phyloP scores from a whole-genome alignment of 2,888 invertebrate genomes.

The Diabrotica balteata region DNA sequence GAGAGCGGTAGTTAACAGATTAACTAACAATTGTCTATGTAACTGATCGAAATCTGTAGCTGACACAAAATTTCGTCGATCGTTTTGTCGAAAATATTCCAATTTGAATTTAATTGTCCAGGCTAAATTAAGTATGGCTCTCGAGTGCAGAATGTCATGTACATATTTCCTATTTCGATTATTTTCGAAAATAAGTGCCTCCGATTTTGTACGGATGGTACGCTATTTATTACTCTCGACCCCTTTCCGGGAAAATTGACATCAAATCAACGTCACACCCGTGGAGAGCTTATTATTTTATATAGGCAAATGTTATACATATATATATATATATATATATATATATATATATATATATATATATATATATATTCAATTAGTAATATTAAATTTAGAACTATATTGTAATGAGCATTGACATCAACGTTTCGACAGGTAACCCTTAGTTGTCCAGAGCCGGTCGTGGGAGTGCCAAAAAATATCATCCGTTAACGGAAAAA shows the following conservation, averaged over 20 bases:
- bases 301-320: not conserved
- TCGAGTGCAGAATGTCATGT: constrained; percentile 29
- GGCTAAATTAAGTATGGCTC: constrained; percentile 31
- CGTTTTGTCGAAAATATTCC: constrained; percentile 37
- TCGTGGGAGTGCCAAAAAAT: no score
- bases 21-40: constrained; percentile 21
- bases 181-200: constrained; percentile 13
- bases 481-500: no score
- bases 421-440: no score
- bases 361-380: no score
- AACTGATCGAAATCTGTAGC: constrained; percentile 25
- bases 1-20: not conserved
- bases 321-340: no score
- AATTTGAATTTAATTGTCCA: constrained; percentile 38
- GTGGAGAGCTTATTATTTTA: not conserved
- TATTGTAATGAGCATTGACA: no score
- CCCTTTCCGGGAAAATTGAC: constrained; percentile 1
- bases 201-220: constrained; percentile 2
- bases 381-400: no score
- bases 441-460: no score
- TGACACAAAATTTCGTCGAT: constrained; percentile 34
- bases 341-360: no score
- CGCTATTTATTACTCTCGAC: not conserved
- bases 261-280: constrained; percentile 7
- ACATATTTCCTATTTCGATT: constrained; percentile 29